Percentiles rank a stretch among this genome's conserved stretches.
phyloP scores from a whole-genome alignment of 2,888 invertebrate genomes.

The Lithophane semibrunnea region DNA sequence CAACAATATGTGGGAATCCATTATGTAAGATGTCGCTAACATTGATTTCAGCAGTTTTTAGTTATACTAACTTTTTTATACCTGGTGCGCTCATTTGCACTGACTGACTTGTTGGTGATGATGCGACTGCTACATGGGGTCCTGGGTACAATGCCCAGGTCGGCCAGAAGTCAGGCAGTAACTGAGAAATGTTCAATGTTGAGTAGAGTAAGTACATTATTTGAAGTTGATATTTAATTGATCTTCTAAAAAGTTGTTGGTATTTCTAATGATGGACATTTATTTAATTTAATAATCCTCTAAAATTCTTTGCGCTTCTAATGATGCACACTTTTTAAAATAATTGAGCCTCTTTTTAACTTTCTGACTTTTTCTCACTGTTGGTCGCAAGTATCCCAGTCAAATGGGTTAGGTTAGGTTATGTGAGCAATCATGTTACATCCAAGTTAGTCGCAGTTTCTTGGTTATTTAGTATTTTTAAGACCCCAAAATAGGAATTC shows the following conservation, averaged over 20 bases:
- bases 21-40: constrained; percentile 31
- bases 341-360: neutral
- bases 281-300: too few species aligned
- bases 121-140: neutral
- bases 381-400: neutral
- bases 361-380: neutral
- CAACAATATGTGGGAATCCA: constrained; percentile 49
- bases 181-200: too few species aligned
- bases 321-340: neutral
- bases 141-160: neutral
- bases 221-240: neutral
- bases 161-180: neutral
- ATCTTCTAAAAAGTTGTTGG: too few species aligned
- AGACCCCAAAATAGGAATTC: neutral
- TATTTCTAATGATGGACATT: too few species aligned
- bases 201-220: too few species aligned
- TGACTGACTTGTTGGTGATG: neutral
- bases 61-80: neutral
- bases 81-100: neutral
- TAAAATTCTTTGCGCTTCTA: neutral
- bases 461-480: neutral
- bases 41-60: constrained; percentile 27
- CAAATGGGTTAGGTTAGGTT: neutral
- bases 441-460: neutral
- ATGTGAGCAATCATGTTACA: neutral